Evolutionary conservation across 2,797 vertebrate genomes (phyloP), one percentile per base, ranked within the genome.

Genomic region (Tragopan temminckii): DNA sequence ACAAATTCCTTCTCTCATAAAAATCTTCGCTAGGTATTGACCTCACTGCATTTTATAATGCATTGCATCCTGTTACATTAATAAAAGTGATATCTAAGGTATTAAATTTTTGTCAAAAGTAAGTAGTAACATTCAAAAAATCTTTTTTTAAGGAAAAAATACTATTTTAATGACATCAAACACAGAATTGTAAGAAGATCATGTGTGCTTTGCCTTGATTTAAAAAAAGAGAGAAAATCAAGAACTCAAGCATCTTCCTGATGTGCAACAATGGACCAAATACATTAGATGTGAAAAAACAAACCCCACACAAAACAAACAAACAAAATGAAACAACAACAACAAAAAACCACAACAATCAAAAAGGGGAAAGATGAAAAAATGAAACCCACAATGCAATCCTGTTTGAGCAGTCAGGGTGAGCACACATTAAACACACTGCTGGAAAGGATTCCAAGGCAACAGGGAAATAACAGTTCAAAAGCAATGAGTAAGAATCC

Each of bases 161-260:
- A 23, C 36, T 74, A 80, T 87, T 92, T 90, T 74, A 84, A 90
- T 93, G 71, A 85, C 91, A 87, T 80, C 50, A 85, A 80, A 69
- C 75, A 80, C 21, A 74, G 87, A 80, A 87, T 74, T 20, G 3
- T 70, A 91, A 77, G 78, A 80, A 57, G 57, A 94, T 74, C 58
- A 19, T 66, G 36, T 31, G 36, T 40, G 66, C 53, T 78, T 72
- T 74, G 53, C 19, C 46, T 64, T 85, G 79, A 72, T 87, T 20
- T 58, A 83, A 78, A 85, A 87, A 55, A 11, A n/a, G 16, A 5
- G 7, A 33, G 43, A 40, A 88, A 85, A 78, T 80, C 77, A 94
- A 81, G 53, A 80, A 58, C 48, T 80, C 62, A 53, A 36, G 55
- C 66, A 88, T 86, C 55, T 90, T 88, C 24, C 33, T 79, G 43